Evolutionary conservation across 1,140 invertebrate species (phyloP), one percentile per base, ranked within the genome.

Genomic region (Trichonephila inaurata): DNA sequence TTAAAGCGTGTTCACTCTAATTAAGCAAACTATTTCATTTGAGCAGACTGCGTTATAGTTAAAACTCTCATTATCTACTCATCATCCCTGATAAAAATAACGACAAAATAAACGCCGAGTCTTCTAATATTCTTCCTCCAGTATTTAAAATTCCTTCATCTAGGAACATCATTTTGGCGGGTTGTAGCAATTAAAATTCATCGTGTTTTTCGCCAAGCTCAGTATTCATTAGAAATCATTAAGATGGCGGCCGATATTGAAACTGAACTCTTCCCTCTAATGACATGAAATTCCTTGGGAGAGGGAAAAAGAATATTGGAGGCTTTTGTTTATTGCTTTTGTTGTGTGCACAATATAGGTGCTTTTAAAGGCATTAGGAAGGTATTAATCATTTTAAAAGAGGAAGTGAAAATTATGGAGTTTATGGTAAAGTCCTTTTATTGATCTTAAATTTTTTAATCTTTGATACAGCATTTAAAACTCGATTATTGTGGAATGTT

Each of bases 381-480:
- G n/a, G 7, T 69, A 69, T 69, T 69, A 69, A 69, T 69, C 66
- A 69, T 69, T 69, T 69, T 69, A 69, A 69, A 69, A 69, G 66
- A 21, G 1, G 51, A 7, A 51, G 51, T 7, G 51, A 51, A 51
- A 51, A 51, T 51, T 51, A 51, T 51, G 10, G 51, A 51, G 51
- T 10, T 51, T 51, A 51, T 51, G 51, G 51, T 12, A 51, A 51
- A 8, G 51, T 51, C 7, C 51, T 51, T 51, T 51, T 51, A 51
- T 51, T 51, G 51, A 51, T 51, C 10, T 12, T 51, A 51, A 51
- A 51, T 51, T 51, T 51, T 51, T 51, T 2, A 51, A 51, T 51
- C 5, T 51, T 12, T 51, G 1, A 51, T 0, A 51, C 51, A 51
- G 5, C 51, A 51, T 5, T 51, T 51, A 12, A 51, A 51, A 51